Evolutionary conservation across 1,140 invertebrate species (phyloP).

Genomic region (Nephotettix cincticeps): DNA sequence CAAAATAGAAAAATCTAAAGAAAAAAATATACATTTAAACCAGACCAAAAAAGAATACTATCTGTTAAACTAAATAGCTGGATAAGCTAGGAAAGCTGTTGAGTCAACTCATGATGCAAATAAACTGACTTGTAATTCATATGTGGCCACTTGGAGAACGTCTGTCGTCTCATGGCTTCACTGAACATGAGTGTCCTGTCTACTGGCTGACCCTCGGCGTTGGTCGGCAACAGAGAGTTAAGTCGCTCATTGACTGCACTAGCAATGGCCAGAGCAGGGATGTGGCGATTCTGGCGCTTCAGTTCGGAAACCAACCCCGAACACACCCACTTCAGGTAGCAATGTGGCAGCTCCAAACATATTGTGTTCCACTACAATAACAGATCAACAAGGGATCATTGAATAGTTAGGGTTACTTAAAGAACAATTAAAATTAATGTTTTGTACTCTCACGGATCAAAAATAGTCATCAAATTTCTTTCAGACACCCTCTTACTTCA

Average conservation of each 20-base stretch:
- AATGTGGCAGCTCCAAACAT: constrained; percentile 75
- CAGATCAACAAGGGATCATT: too few species aligned
- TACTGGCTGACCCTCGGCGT: constrained; percentile 45
- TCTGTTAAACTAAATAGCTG: too few species aligned
- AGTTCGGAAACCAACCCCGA: constrained; percentile 76
- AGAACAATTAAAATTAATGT: too few species aligned
- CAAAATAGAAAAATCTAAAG: too few species aligned
- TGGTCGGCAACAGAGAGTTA: constrained; percentile 65
- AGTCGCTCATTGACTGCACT: constrained; percentile 85
- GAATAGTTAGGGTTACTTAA: too few species aligned
- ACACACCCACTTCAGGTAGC: constrained; percentile 73
- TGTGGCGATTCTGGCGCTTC: constrained; percentile 75
- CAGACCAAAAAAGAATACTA: too few species aligned
- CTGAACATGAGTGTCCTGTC: constrained; percentile 83
- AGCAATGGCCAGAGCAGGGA: constrained; percentile 82
- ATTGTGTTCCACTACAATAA: constrained; percentile 91
- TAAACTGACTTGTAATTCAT: constrained; percentile 92
- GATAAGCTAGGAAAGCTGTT: too few species aligned
- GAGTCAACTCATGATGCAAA: too few species aligned
- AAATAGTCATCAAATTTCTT: too few species aligned
- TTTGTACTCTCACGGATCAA: too few species aligned
- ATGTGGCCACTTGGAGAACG: constrained; percentile 92
- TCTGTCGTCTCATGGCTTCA: constrained; percentile 83
- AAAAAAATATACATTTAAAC: too few species aligned
- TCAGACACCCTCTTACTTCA: too few species aligned